Evolutionary conservation across 2,888 invertebrate species (phyloP), one percentile per base, ranked within the genome.

Genomic region (Tetramorium bicarinatum): DNA sequence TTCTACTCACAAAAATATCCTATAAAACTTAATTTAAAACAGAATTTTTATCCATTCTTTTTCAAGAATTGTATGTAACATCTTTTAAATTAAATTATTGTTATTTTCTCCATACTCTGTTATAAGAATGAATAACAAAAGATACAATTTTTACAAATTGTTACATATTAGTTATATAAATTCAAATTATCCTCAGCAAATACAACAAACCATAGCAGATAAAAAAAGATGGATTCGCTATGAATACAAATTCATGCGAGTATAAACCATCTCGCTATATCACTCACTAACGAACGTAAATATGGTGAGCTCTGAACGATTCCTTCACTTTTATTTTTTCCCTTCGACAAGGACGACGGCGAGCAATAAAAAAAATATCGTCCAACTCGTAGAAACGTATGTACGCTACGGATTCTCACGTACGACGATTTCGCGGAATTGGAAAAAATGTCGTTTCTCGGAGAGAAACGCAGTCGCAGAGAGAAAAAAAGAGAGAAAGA

Each of bases 311-410:
- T n/a, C 44, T 13, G 13, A n/a, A 54, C 11, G n/a, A 52, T 76
- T 49, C n/a, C 15, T 6, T 66, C 71, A 41, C 18, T 66, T 66
- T 13, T 56, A 69, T 85, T 84, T 66, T 59, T 49, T 18, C 38
- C 41, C 79, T 44, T 13, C 38, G 38, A 9, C 25, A n/a, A 38
- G 62, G 34, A 75, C 54, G 59, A 49, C 66, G 72, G 54, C 59
- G 38, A 59, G n/a, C 80, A 86, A 89, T 89, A 90, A 90, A 91
- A 90, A 91, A 82, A 86, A 86, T 82, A 82, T 80, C 83, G 54
- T 82, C 52, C 81, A 67, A 44, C 34, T 82, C 44, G 21, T 67
- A 49, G 38, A 13, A 66, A 62, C 64, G 13, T 61, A 61, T 75
- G 69, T 61, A 61, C 77, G 64, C 25, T 67, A 52, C 76, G 84